Percentiles rank a stretch among this genome's conserved stretches.
Evolutionary conservation across 2,888 invertebrate species (phyloP).

Genomic region (Dichetophora obliterata): DNA sequence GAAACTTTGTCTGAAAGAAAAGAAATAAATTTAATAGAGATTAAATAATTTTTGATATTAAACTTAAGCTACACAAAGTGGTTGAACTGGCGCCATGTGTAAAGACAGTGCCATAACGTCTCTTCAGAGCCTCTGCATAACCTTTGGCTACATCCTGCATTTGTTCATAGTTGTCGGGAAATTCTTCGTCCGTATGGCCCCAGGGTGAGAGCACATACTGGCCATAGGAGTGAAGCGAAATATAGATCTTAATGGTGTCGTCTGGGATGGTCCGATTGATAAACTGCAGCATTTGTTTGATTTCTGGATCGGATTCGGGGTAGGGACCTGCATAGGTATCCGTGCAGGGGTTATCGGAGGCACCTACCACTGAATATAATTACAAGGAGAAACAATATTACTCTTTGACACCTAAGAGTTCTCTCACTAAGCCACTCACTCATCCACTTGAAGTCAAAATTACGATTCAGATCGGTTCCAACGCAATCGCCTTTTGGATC

Average conservation of each 20-base stretch:
- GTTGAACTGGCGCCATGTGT: slow-evolving; percentile 74
- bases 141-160: slow-evolving; percentile 73
- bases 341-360: slow-evolving; percentile 69
- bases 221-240: slow-evolving; percentile 77
- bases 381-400: neutral
- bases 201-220: slow-evolving; percentile 75
- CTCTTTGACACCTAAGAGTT: neutral
- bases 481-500: slow-evolving; percentile 60
- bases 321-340: slow-evolving; percentile 71
- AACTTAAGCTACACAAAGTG: slow-evolving; percentile 66
- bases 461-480: slow-evolving; percentile 67
- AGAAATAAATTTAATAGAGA: neutral
- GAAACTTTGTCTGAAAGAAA: slow-evolving; percentile 66
- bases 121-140: slow-evolving; percentile 71
- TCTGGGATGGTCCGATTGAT: slow-evolving; percentile 68
- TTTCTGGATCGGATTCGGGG: slow-evolving; percentile 74
- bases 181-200: slow-evolving; percentile 70
- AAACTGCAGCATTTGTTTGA: slow-evolving; percentile 70
- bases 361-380: slow-evolving; percentile 66
- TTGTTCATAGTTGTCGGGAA: slow-evolving; percentile 70
- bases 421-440: slow-evolving; percentile 49
- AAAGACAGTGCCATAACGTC: slow-evolving; percentile 71
- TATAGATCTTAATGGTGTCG: slow-evolving; percentile 70
- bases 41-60: neutral
- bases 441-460: slow-evolving; percentile 66